These are phyloP conservation scores for Aurelia aurita complex sp. Pacific DNA, from an alignment of 30 jellyfish, hydroid and myxozoan species.

Conservation along the genomic window DNA sequence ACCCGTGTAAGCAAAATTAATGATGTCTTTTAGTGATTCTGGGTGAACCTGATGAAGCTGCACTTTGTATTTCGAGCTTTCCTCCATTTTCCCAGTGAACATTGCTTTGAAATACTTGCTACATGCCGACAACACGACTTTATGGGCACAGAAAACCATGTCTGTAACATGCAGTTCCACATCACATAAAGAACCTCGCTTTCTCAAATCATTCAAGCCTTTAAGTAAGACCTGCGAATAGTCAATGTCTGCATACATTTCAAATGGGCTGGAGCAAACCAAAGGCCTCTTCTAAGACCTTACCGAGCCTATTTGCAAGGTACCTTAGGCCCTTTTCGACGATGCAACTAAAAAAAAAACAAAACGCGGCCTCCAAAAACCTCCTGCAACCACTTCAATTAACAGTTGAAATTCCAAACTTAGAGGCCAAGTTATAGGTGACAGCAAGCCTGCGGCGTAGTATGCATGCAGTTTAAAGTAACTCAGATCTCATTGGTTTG, in stretches of 20 bases:
- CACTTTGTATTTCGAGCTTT: slow-evolving; percentile 62
- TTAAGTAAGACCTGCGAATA: slow-evolving; percentile 72
- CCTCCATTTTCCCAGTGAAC: slow-evolving; percentile 91
- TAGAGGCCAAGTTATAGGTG: no score
- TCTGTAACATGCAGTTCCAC: slow-evolving; percentile 84
- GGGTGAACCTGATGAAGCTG: slow-evolving; percentile 73
- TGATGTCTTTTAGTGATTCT: slow-evolving; percentile 57
- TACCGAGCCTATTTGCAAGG: no score
- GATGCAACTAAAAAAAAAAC: no score
- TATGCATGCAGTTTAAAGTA: no score
- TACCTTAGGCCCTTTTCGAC: no score
- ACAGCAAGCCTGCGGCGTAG: no score
- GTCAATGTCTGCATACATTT: slow-evolving; percentile 74
- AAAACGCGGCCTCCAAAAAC: no score
- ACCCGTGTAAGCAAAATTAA: slow-evolving; percentile 91
- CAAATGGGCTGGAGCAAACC: no score
- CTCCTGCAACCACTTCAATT: no score
- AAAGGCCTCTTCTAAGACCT: no score
- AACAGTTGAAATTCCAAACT: no score
- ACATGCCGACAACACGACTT: slow-evolving; percentile 87
- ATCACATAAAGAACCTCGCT: slow-evolving; percentile 81
- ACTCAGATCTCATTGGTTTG: no score
- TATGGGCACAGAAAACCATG: slow-evolving; percentile 65
- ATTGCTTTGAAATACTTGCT: slow-evolving; percentile 93
- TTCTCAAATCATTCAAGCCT: slow-evolving; percentile 75